These are phyloP conservation scores for Trissolcus japonicus DNA, from an alignment of 2,888 invertebrate species.

Conservation along the genomic window DNA sequence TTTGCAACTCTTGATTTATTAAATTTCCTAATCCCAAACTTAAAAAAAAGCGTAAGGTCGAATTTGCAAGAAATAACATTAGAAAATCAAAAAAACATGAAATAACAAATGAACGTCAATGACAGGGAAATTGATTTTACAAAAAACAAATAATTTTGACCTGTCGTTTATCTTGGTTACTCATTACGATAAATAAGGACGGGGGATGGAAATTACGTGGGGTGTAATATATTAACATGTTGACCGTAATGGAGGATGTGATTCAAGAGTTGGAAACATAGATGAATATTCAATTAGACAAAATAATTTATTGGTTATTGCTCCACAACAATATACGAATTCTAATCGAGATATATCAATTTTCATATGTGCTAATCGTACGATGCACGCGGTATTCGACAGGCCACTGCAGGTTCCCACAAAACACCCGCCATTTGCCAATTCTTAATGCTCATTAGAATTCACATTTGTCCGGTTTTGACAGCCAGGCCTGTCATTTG, in stretches of 20 bases:
- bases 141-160: neutral
- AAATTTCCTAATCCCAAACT: no score
- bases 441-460: conserved; percentile 18
- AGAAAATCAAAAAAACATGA: neutral
- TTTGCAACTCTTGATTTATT: no score
- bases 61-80: neutral
- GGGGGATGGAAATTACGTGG: conserved; percentile 29
- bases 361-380: conserved; percentile 53
- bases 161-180: neutral
- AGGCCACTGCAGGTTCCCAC: neutral
- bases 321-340: conserved; percentile 49
- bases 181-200: conserved; percentile 12
- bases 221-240: conserved; percentile 42
- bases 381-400: conserved; percentile 17
- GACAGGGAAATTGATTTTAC: neutral
- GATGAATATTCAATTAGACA: conserved; percentile 54
- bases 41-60: no score
- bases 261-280: conserved; percentile 45
- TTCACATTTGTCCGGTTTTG: conserved; percentile 8
- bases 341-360: conserved; percentile 48
- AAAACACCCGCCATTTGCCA: conserved; percentile 9
- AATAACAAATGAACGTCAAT: neutral
- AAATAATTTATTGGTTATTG: conserved; percentile 54
- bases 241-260: conserved; percentile 45
- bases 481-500: neutral